Conservation (phyloP, 2,113 vertebrate species). For the Harpagus bidentatus region DNA sequence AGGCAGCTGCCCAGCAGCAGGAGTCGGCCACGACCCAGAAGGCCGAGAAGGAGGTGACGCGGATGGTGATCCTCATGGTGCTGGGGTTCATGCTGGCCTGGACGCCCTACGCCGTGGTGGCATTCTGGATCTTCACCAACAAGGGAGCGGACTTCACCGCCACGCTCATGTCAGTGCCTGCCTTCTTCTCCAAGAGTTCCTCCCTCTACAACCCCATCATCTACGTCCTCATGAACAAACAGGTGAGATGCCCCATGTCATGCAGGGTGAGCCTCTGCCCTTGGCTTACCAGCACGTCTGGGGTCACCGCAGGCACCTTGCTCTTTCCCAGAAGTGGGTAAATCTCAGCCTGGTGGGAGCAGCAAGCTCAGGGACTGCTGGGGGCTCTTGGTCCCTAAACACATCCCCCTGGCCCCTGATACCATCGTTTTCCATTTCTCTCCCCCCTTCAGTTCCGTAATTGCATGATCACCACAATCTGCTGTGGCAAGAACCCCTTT, state of each 20-base stretch:
- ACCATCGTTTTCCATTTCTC: neutral
- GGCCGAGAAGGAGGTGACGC: conserved; percentile 79
- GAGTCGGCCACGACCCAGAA: conserved; percentile 80
- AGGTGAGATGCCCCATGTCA: conserved; percentile 54
- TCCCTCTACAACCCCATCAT: conserved; percentile 74
- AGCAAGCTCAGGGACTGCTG: neutral
- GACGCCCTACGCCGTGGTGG: conserved; percentile 74
- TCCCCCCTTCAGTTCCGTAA: conserved; percentile 77
- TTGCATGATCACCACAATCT: conserved; percentile 82
- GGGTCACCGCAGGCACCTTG: neutral
- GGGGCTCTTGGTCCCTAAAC: neutral
- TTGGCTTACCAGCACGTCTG: accelerated
- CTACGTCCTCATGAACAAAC: conserved; percentile 72
- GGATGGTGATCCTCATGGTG: conserved; percentile 82
- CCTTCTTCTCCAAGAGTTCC: conserved; percentile 85
- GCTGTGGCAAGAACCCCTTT: conserved; percentile 78
- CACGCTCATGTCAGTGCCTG: conserved; percentile 70
- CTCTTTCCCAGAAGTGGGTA: neutral
- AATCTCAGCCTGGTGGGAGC: neutral
- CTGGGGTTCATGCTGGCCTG: conserved; percentile 77
- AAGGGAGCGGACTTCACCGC: conserved; percentile 75
- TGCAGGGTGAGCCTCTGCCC: neutral
- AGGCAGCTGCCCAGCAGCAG: conserved; percentile 81
- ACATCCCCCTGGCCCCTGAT: accelerated
- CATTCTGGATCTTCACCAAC: conserved; percentile 83